Evolutionary conservation across 1,140 invertebrate species (phyloP).

Genomic region (Saccostrea echinata): DNA sequence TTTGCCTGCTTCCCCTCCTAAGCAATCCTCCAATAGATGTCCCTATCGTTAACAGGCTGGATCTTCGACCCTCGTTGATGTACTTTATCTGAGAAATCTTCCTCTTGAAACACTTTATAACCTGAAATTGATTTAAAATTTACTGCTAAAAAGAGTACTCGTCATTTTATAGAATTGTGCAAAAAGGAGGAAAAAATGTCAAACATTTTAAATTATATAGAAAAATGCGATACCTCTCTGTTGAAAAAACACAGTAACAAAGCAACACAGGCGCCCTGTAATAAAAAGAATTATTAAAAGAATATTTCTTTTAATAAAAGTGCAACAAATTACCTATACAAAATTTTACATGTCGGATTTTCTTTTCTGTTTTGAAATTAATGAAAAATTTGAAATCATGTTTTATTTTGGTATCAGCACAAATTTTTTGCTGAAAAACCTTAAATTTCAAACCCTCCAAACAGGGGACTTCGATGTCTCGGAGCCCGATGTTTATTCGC

Average conservation of each 20-base stretch:
- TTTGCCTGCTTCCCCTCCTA: neutral
- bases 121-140: neutral
- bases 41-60: neutral
- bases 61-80: constrained; percentile 23
- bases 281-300: neutral
- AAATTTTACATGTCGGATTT: too few species aligned
- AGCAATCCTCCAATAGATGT: neutral
- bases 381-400: too few species aligned
- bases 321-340: too few species aligned
- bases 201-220: neutral
- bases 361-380: too few species aligned
- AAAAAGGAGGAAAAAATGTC: neutral
- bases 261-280: constrained; percentile 12
- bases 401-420: too few species aligned
- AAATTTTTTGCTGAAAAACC: too few species aligned
- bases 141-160: too few species aligned
- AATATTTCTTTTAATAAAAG: too few species aligned
- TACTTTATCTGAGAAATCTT: neutral
- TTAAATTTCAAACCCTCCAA: too few species aligned
- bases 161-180: neutral
- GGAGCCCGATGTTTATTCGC: too few species aligned
- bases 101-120: neutral
- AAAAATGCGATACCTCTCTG: neutral
- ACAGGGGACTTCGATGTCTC: too few species aligned
- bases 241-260: constrained; percentile 13